Percentiles rank a stretch among this genome's conserved stretches.
Conservation (phyloP, 1,140 invertebrate genomes). For the Drosophila novamexicana region DNA sequence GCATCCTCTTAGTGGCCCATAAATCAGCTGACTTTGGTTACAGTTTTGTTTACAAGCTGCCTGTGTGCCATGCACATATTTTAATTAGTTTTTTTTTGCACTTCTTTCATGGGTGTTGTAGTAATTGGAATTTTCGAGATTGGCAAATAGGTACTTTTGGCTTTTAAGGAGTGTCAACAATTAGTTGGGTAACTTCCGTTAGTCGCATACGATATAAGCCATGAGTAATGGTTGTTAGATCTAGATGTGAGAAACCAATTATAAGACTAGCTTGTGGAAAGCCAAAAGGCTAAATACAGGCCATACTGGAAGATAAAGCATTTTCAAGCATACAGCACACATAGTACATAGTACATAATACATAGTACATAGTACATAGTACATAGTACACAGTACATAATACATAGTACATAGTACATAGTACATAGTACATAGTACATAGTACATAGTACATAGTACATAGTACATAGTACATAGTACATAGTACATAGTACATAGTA, state of each 20-base stretch:
- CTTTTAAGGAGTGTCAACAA: constrained; percentile 11
- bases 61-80: constrained; percentile 54
- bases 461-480: too few relatives aligned
- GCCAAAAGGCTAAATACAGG: neutral
- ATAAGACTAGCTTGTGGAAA: neutral
- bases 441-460: too few relatives aligned
- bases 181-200: constrained; percentile 20
- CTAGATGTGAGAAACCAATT: neutral
- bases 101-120: constrained; percentile 20
- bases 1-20: constrained; percentile 53
- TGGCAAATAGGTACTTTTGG: constrained; percentile 1
- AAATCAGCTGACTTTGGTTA: constrained; percentile 60
- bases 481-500: too few relatives aligned
- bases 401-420: too few relatives aligned
- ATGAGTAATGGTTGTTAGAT: neutral
- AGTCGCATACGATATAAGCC: constrained; percentile 1
- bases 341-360: too few relatives aligned
- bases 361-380: too few relatives aligned
- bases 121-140: constrained; percentile 19
- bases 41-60: constrained; percentile 43
- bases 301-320: too few relatives aligned
- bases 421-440: too few relatives aligned
- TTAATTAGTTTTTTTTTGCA: constrained; percentile 63
- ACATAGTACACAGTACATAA: too few relatives aligned
- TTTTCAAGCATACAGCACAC: too few relatives aligned